Conservation (phyloP, 2,113 vertebrate species). For the Nanorana parkeri region DNA sequence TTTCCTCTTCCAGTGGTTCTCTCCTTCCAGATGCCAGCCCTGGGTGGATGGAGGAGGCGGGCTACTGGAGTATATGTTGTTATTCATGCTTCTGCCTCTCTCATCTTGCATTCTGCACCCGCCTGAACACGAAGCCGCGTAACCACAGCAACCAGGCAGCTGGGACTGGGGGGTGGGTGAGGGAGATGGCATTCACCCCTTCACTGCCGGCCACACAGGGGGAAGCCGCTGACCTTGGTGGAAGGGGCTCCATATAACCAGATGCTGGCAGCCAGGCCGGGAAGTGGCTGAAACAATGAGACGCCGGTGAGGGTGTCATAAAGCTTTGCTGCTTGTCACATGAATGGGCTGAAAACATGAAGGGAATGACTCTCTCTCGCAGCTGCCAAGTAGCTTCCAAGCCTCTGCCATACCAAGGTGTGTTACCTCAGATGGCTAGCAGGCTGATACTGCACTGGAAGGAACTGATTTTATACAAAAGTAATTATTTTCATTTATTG, state of each 20-base stretch:
- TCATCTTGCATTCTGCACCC: constrained; percentile 54
- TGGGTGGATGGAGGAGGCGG: constrained; percentile 36
- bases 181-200: constrained; percentile 53
- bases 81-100: constrained; percentile 55
- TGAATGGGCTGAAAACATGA: too few relatives aligned
- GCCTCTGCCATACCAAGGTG: too few relatives aligned
- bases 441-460: too few relatives aligned
- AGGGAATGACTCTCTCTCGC: too few relatives aligned
- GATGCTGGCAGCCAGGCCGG: neutral
- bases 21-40: constrained; percentile 8
- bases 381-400: too few relatives aligned
- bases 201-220: constrained; percentile 39
- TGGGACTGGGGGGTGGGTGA: constrained; percentile 18
- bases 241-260: neutral
- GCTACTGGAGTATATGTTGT: constrained; percentile 41
- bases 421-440: too few relatives aligned
- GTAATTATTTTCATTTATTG: too few relatives aligned
- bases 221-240: neutral
- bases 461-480: too few relatives aligned
- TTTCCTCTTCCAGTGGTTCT: constrained; percentile 25
- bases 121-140: constrained; percentile 54
- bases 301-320: too few relatives aligned
- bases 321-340: too few relatives aligned
- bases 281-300: neutral
- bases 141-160: constrained; percentile 55